Evolutionary conservation across 2,797 vertebrate species (phyloP).

Genomic region (Periophthalmus magnuspinnatus): DNA sequence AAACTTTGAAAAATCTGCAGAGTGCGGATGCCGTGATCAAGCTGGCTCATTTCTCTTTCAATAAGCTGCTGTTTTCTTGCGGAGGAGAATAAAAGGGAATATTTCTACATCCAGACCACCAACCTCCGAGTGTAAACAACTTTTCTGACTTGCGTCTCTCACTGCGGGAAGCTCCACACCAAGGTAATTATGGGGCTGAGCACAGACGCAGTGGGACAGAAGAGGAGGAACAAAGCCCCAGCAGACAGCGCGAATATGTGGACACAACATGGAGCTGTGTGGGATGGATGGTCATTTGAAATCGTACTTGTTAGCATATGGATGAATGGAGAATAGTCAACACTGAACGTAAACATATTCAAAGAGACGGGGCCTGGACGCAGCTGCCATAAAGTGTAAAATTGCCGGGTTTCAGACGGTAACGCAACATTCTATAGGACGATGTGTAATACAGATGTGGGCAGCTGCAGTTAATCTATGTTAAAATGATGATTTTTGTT

Average conservation of each 20-base stretch:
- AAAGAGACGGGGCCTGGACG: background rate
- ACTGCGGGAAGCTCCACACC: slow-evolving; percentile 51
- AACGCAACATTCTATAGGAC: background rate
- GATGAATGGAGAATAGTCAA: background rate
- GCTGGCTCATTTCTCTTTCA: slow-evolving; percentile 23
- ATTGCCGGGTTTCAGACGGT: too few relatives aligned
- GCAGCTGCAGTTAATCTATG: too few relatives aligned
- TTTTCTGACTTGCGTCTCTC: slow-evolving; percentile 55
- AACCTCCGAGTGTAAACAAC: slow-evolving; percentile 59
- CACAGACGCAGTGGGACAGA: slow-evolving; percentile 24
- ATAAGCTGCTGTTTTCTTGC: slow-evolving; percentile 44
- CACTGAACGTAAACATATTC: background rate
- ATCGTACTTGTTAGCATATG: background rate
- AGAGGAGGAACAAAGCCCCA: slow-evolving; percentile 23
- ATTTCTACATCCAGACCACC: slow-evolving; percentile 48
- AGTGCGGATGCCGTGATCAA: background rate
- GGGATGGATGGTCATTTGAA: slow-evolving; percentile 1
- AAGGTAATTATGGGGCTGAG: slow-evolving; percentile 52
- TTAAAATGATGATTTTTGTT: too few relatives aligned
- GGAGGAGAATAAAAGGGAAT: slow-evolving; percentile 12
- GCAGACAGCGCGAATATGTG: slow-evolving; percentile 21
- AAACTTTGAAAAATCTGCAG: slow-evolving; percentile 7
- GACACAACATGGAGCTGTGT: background rate
- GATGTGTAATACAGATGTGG: too few relatives aligned
- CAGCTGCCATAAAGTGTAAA: background rate